Base-by-base conservation (phyloP, 2,888 invertebrate species). In the Drosophila ochracea region DNA sequence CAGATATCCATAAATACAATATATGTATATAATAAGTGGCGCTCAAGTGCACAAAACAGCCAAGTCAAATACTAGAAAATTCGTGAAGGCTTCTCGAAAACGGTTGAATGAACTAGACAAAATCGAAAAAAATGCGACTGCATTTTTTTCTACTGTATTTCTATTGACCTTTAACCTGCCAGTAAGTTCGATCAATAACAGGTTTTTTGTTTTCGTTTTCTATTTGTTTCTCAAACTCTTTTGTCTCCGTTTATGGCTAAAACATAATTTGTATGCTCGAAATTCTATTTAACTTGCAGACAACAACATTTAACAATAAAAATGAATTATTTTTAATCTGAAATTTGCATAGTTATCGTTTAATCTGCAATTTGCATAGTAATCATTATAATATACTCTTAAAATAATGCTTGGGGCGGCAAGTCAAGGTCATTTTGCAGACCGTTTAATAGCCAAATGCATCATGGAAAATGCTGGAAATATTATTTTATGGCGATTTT, bases 31-130 rank as follows among this genome's bases (percentile, higher is more conserved):
- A 33, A 50, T 47, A 57, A 57, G 30, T 25, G 47, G 25, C 39
- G 39, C 35, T 71, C 49, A 60, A 71, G 41, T 70, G 33, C 63
- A 59, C 30, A 28, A 55, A 16, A 16, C 16, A 52, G 30, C 21
- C 21, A 21, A 35, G 30, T 11, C 11, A 79, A 60, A 50, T 43
- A 9, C 49, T 65, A 43, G 63, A 76, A 72, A 74, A 62, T 19
- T 72, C 30, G 62, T 28, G 47, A 67, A 43, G 16, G 19, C 16
- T 47, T 28, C 41, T 30, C 13, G 2, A 31, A 53, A 66, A 54
- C 28, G 47, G 76, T 73, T 65, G 49, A 71, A 49, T 64, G 76
- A 78, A 71, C 78, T 52, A 28, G 43, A 33, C 28, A 13, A 39
- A 58, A 54, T 13, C 21, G 3, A 33, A 59, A 47, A 25, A 9